These are phyloP conservation scores for Caenorhabditis sp. DNA, from an alignment of 2,888 invertebrate species.

Conservation along the genomic window DNA sequence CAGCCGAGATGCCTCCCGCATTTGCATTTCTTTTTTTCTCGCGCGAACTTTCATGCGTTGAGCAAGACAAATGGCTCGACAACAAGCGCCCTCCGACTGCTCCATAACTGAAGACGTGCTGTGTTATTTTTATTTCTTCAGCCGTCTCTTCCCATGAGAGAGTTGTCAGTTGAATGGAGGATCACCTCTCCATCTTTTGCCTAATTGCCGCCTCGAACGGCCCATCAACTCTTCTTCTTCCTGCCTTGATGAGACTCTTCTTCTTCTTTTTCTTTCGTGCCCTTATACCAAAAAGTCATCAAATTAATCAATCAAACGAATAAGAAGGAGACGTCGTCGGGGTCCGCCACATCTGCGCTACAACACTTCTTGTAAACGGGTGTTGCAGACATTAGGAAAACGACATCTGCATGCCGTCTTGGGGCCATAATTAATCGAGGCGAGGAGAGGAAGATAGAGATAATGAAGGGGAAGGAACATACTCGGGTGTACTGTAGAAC, in stretches of 20 bases:
- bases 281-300: constrained; percentile 31
- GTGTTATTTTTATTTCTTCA: neutral
- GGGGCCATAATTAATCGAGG: constrained; percentile 37
- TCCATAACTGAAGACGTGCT: neutral
- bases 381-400: constrained; percentile 41
- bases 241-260: constrained; percentile 23
- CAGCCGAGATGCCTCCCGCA: neutral
- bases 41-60: constrained; percentile 17
- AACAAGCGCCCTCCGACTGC: neutral
- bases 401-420: constrained; percentile 29
- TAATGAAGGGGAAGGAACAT: neutral
- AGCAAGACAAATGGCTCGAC: constrained; percentile 27
- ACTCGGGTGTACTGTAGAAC: constrained; percentile 1
- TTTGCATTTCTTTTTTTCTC: constrained; percentile 15
- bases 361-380: constrained; percentile 34
- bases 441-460: neutral
- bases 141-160: neutral
- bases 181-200: constrained; percentile 11
- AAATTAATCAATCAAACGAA: constrained; percentile 59
- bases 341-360: constrained; percentile 47
- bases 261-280: neutral
- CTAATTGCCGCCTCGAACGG: constrained; percentile 42
- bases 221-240: constrained; percentile 49
- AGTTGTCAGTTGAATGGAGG: constrained; percentile 2
- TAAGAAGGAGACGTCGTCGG: constrained; percentile 20